Evolutionary conservation across 2,888 invertebrate genomes (phyloP).

Genomic region (Tetanocera ferruginea): DNA sequence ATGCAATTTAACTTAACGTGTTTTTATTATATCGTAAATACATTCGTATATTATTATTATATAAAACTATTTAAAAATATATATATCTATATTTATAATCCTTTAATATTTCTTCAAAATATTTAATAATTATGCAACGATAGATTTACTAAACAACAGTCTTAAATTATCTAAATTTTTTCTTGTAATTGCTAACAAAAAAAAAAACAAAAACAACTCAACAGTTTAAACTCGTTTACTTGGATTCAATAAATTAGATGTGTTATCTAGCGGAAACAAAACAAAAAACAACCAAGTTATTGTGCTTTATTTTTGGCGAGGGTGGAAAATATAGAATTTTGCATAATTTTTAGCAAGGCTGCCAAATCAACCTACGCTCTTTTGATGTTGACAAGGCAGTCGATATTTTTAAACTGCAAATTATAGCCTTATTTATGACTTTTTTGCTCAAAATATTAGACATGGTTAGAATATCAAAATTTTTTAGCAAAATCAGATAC

Average conservation of each 20-base stretch:
- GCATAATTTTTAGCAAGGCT: too few relatives aligned
- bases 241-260: constrained; percentile 66
- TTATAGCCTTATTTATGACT: too few relatives aligned
- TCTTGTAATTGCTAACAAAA: constrained; percentile 49
- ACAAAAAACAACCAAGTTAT: constrained; percentile 37
- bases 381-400: too few relatives aligned
- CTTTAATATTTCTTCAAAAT: constrained; percentile 10
- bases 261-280: constrained; percentile 63
- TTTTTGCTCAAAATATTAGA: too few relatives aligned
- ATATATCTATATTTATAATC: constrained; percentile 2
- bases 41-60: background rate
- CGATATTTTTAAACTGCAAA: too few relatives aligned
- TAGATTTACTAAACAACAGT: constrained; percentile 14
- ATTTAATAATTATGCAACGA: constrained; percentile 19
- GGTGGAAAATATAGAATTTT: background rate
- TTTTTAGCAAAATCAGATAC: too few relatives aligned
- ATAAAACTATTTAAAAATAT: constrained; percentile 8
- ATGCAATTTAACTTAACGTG: background rate
- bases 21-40: background rate
- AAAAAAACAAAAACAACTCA: constrained; percentile 33
- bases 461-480: too few relatives aligned
- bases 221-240: constrained; percentile 58
- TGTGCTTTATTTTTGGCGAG: constrained; percentile 14
- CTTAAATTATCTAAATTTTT: constrained; percentile 46
- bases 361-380: too few relatives aligned